Base-by-base conservation (phyloP, 64 coral and sea anemone genomes). In the Acropora tenuis region DNA sequence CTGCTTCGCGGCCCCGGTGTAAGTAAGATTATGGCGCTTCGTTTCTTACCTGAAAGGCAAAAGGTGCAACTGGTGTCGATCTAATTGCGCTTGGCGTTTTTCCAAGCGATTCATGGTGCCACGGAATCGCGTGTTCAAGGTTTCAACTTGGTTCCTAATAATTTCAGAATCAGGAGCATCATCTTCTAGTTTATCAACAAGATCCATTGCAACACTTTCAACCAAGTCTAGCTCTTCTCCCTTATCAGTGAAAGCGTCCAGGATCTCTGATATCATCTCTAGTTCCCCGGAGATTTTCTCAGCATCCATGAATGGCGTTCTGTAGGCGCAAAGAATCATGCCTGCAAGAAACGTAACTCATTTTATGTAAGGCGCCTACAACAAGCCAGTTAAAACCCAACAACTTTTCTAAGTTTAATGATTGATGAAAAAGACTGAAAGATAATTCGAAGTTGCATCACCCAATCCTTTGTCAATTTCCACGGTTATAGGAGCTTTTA, bases 51-150 rank as follows among this genome's bases (percentile, higher is more conserved):
- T 88, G 88, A 94, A 93, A 53, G 92, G 78, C 13, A 86, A 82
- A 30, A 99, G 80, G 30, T 91, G 91, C 17, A 92, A 88, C 3
- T 94, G 88, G 40, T 99, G 97, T 66, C 80, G 81, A 46, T 94
- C 88, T 18, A 99, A 49, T 18, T 96, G 83, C 1, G 46, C 86
- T 76, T 88, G 91, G 16, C 92, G 81, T 57, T 78, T 92, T 47
- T 94, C 88, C 3, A 95, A 79, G 20, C 80, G 80, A 73, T 91
- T 83, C 75, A 80, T 82, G 20, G 93, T 89, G 4, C 88, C 86
- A 49, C 88, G 75, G 50, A 94, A 97, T 74, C 95, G 88, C 43
- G 66, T 44, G 30, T 86, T 79, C 46, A 90, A 79, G 13, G 87
- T 82, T 41, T 93, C 92, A 4, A 79, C 95, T 13, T 92, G 87